Evolutionary conservation across 2,113 vertebrate species (phyloP).

Genomic region (Pterophyllum scalare): DNA sequence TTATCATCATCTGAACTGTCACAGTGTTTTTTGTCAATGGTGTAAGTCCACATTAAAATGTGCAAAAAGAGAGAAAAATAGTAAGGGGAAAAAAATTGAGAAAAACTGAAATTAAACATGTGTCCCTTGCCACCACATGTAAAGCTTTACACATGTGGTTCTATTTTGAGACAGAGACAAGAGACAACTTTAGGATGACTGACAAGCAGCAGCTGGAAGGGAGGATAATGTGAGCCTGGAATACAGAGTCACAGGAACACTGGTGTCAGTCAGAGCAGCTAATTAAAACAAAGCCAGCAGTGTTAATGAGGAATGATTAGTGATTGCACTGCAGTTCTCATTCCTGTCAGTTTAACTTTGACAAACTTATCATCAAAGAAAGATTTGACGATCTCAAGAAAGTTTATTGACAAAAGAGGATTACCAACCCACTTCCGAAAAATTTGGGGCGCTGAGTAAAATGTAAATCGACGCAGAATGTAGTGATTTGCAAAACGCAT

Average conservation of each 20-base stretch:
- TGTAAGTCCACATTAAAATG: background rate
- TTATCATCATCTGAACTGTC: background rate
- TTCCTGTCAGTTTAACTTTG: constrained; percentile 54
- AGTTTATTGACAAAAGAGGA: constrained; percentile 29
- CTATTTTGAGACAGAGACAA: constrained; percentile 40
- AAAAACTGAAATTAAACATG: background rate
- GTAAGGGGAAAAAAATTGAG: background rate
- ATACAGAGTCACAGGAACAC: constrained; percentile 49
- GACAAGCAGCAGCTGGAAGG: constrained; percentile 65
- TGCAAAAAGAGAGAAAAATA: background rate
- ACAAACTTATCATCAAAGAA: constrained; percentile 57
- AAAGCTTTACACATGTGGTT: constrained; percentile 22
- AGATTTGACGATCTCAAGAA: constrained; percentile 31
- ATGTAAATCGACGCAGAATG: background rate
- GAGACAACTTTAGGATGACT: constrained; percentile 51
- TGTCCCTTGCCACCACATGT: background rate
- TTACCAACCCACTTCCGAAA: background rate
- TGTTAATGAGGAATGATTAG: constrained; percentile 62
- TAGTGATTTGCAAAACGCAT: background rate
- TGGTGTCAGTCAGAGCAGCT: constrained; percentile 56
- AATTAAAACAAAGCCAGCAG: constrained; percentile 67
- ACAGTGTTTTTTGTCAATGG: background rate
- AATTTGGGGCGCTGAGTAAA: background rate
- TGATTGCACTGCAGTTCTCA: constrained; percentile 33
- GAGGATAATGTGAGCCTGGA: constrained; percentile 50